These are phyloP conservation scores for Acanthosoma haemorrhoidale DNA, from an alignment of 2,888 invertebrate species.

Conservation along the genomic window DNA sequence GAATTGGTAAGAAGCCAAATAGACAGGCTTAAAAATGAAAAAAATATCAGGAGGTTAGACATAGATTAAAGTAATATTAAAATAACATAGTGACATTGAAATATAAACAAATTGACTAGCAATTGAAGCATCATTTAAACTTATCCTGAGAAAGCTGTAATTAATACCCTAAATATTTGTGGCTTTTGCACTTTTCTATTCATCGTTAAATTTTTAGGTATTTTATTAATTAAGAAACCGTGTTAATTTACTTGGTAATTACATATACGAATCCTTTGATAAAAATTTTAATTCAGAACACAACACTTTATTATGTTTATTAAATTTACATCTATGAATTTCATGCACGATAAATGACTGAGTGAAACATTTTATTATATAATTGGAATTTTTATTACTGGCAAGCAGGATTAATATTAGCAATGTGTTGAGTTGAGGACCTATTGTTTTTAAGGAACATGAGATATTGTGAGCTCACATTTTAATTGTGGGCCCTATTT, in stretches of 20 bases:
- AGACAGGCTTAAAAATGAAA: slow-evolving; percentile 17
- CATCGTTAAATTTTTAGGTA: neutral
- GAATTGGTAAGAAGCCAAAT: slow-evolving; percentile 13
- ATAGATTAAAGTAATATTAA: neutral
- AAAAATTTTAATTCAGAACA: neutral
- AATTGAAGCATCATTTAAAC: neutral
- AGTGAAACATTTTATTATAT: too few species aligned
- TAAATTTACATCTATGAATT: too few species aligned
- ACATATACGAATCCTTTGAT: neutral
- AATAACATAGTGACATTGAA: neutral
- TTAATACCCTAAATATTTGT: neutral
- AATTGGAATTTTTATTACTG: too few species aligned
- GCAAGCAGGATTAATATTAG: too few species aligned
- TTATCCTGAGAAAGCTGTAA: neutral
- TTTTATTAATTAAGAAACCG: neutral
- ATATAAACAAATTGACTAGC: neutral
- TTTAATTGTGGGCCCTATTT: too few species aligned
- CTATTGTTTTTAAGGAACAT: too few species aligned
- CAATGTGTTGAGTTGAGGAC: too few species aligned
- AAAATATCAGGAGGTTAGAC: slow-evolving; percentile 8
- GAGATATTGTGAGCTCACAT: too few species aligned
- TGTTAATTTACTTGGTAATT: neutral
- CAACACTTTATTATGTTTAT: too few species aligned
- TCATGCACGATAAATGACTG: too few species aligned
- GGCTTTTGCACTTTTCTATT: neutral